phyloP scores from a whole-genome alignment of 2,797 vertebrate species.

The Lutra lutra region DNA sequence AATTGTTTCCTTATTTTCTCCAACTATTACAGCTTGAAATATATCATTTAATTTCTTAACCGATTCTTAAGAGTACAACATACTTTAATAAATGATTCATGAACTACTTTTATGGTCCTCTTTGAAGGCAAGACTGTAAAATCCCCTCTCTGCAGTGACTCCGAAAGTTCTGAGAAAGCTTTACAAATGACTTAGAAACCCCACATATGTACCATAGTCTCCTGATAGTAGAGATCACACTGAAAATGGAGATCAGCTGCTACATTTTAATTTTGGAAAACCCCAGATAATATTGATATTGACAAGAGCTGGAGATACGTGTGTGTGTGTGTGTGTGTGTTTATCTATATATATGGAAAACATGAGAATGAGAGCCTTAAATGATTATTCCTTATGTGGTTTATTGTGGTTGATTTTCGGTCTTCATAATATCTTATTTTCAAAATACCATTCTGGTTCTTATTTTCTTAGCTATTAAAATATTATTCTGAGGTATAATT shows the following conservation, averaged over 20 bases:
- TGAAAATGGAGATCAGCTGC: not conserved
- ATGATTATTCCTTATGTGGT: not conserved
- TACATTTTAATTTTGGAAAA: constrained; percentile 54
- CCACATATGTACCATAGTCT: constrained; percentile 6
- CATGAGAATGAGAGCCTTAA: not conserved
- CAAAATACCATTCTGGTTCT: not conserved
- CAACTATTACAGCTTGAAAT: no score
- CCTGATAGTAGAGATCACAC: not conserved
- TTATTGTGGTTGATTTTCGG: not conserved
- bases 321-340: not conserved
- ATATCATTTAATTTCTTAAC: no score
- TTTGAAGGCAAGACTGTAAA: no score
- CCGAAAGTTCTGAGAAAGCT: no score
- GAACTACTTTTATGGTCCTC: no score
- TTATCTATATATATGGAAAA: not conserved
- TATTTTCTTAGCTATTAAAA: not conserved
- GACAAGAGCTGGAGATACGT: not conserved
- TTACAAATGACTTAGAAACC: no score
- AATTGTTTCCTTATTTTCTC: no score
- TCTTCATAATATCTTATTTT: not conserved
- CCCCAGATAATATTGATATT: constrained; percentile 45
- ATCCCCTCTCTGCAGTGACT: no score
- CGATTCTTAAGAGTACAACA: no score
- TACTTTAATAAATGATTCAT: no score
- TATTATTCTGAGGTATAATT: not conserved